Evolutionary conservation across 2,888 invertebrate genomes (phyloP).

Genomic region (Hypselothyrea guttata): DNA sequence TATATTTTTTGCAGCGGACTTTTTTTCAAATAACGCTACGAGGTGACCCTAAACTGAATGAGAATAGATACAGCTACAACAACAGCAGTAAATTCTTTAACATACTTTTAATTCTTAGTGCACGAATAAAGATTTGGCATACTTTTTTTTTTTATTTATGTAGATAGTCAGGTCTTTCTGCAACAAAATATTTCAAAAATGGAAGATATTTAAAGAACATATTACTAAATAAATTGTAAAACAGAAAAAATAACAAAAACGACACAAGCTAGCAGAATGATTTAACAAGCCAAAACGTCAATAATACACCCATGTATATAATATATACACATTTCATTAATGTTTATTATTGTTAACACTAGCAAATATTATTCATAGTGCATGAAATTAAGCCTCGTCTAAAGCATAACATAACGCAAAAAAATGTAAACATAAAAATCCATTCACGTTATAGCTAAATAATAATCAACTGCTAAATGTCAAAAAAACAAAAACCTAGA

Average conservation of each 20-base stretch:
- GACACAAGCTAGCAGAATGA: constrained; percentile 18
- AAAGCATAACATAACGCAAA: constrained; percentile 1
- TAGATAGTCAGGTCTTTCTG: too few species aligned
- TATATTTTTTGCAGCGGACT: constrained; percentile 84
- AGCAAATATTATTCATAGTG: too few species aligned
- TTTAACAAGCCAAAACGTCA: constrained; percentile 43
- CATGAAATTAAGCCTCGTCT: too few species aligned
- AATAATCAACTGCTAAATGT: neutral
- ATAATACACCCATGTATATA: constrained; percentile 23
- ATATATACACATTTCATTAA: too few species aligned
- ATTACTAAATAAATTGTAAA: constrained; percentile 74
- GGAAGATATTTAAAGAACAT: too few species aligned
- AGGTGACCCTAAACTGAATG: constrained; percentile 86
- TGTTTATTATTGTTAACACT: constrained; percentile 23
- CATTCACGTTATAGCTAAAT: too few species aligned
- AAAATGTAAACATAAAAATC: too few species aligned
- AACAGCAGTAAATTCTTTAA: neutral
- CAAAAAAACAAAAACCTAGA: too few species aligned
- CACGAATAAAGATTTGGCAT: too few species aligned
- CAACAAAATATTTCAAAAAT: too few species aligned
- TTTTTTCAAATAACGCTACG: constrained; percentile 88
- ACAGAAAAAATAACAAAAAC: constrained; percentile 36
- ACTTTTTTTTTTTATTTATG: too few species aligned
- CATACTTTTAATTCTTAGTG: too few species aligned
- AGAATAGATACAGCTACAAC: constrained; percentile 13